Base-by-base conservation (phyloP, 92 coral and sea anemone species). In the Siderastrea siderea region DNA sequence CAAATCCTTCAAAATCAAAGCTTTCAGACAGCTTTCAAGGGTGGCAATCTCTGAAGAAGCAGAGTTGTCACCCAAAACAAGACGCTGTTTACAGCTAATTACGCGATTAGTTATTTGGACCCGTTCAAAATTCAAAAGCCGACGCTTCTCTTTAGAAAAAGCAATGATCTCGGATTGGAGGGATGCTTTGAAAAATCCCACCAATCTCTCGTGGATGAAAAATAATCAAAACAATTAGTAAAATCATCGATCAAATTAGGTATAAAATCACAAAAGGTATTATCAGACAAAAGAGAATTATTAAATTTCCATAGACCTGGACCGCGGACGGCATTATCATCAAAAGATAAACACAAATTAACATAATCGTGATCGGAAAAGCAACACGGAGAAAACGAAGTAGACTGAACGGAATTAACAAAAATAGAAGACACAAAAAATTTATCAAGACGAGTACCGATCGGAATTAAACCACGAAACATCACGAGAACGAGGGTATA, bases 141-240 rank as follows among this genome's bases (percentile, higher is more conserved):
- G 54, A 2, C 58, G 68, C n/a, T 69, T 81, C 0, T 53, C 13
- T 3, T 11, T 43, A 12, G 86, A 7, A 44, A 5, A 81, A 1
- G 19, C 12, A 51, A 80, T 67, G 1, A 14, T 12, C 0, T 6
- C 7, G 0, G 2, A 2, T 0, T 4, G 0, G 12, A 81, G 1
- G 15, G 5, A 6, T 0, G 2, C 1, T 44, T 81, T 81, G 5
- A 44, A 8, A 69, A 57, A 2, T 70, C 86, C 86, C 78, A 81
- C 52, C 63, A 53, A 3, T 5, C 19, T 10, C 6, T 16, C 1
- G 55, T 1, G 1, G 77, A 68, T 0, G 47, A 47, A 51, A 73
- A 73, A 9, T 3, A 50, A 0, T 16, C 0, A 6, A 7, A 0
- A 1, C 57, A 7, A 0, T 1, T 1, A 2, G 47, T 7, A 50